Conservation (phyloP, 2,797 vertebrate species). For the Hypotaenidia okinawae region DNA sequence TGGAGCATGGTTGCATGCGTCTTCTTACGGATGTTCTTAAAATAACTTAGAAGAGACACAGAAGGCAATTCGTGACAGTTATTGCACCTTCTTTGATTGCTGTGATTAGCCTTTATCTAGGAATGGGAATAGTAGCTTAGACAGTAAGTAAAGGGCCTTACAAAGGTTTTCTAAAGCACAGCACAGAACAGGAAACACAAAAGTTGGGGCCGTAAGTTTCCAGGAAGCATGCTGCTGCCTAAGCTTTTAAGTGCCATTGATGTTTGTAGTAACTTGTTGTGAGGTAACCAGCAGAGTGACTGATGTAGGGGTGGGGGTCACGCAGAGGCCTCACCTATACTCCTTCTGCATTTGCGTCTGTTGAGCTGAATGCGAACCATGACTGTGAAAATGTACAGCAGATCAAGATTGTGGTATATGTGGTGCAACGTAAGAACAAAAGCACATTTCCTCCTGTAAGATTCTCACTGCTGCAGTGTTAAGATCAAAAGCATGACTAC, state of each 20-base stretch:
- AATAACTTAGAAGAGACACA: neutral
- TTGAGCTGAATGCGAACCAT: neutral
- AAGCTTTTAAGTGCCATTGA: fast-evolving
- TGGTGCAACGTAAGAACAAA: neutral
- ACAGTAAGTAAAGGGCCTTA: neutral
- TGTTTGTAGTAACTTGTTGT: neutral
- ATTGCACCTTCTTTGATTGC: neutral
- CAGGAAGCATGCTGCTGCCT: neutral
- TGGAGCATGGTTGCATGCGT: neutral
- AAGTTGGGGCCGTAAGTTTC: neutral
- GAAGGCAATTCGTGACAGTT: neutral
- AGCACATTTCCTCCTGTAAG: neutral
- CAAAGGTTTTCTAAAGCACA: neutral
- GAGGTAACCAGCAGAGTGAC: neutral
- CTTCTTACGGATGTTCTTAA: neutral
- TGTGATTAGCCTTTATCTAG: neutral
- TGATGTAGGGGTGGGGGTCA: neutral
- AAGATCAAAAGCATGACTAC: neutral
- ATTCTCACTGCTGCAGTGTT: neutral
- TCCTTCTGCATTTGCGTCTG: neutral
- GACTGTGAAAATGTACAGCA: neutral
- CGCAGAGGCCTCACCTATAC: neutral
- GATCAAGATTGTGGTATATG: neutral
- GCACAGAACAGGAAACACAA: neutral
- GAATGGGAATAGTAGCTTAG: neutral